Evolutionary conservation across 1,140 invertebrate species (phyloP), one percentile per base, ranked within the genome.

Genomic region (Melanaphis sacchari): DNA sequence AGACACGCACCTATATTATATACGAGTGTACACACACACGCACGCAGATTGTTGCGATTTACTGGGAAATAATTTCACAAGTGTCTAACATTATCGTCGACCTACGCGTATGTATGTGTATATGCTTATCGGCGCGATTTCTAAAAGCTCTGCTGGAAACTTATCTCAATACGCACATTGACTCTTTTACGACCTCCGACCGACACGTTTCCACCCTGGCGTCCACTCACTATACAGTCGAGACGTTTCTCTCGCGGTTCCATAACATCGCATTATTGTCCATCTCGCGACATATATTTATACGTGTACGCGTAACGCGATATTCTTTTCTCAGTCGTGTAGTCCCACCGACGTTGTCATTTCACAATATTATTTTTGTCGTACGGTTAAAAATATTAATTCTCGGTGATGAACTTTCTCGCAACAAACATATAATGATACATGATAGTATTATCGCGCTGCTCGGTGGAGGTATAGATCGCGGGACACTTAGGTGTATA

Each of bases 61-160:
- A n/a, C 43, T 31, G 85, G 36, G 43, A 88, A 88, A 88, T 88
- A 88, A 88, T 46, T 46, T 46, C 85, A 46, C 85, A 46, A 88
- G 18, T 11, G 85, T 87, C 41, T 87, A 81, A 36, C 38, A 82
- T 82, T n/a, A n/a, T 76, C 31, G 36, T 82, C n/a, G n/a, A 82
- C 36, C 36, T 36, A 21, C n/a, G n/a, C 21, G 21, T 22, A 38
- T 18, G 2, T 36, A 76, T 81, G 1, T 38, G 31, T 38, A 38
- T 3, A 22, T 41, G 82, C 38, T 40, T 41, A 85, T 85, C 40
- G 40, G 84, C 5, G 84, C 40, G 40, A 85, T 85, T 31, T 85
- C 26, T 41, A 41, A 85, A 85, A 85, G 82, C 82, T 2, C 36
- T 24, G 36, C 3, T 81, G 11, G 15, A 76, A 15, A 38, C 76